phyloP scores from a whole-genome alignment of 53 echinoderm and acorn worm species.

The Paracentrotus lividus region DNA sequence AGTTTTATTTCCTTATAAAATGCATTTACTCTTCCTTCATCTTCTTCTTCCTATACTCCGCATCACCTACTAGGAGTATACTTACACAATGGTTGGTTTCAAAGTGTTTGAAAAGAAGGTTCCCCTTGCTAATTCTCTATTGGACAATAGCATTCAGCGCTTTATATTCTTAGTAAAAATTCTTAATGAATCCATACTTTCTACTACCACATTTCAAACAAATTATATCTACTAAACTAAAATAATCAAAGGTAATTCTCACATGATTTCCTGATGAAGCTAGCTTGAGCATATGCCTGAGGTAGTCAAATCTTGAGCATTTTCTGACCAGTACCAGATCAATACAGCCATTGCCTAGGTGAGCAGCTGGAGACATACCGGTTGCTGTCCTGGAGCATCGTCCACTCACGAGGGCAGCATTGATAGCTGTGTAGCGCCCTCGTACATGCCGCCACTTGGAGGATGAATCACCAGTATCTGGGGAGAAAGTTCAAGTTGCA shows the following conservation, averaged over 20 bases:
- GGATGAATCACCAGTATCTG: slow-evolving; percentile 56
- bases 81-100: too few species aligned
- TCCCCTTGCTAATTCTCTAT: neutral
- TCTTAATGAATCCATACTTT: too few species aligned
- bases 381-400: slow-evolving; percentile 82
- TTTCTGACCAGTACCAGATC: slow-evolving; percentile 92
- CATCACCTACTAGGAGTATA: too few species aligned
- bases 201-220: too few species aligned
- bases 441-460: slow-evolving; percentile 78
- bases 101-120: neutral
- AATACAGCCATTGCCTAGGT: slow-evolving; percentile 95
- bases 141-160: too few species aligned
- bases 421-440: slow-evolving; percentile 87
- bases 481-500: too few species aligned
- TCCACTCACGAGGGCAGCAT: slow-evolving; percentile 89
- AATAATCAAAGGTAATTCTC: slow-evolving; percentile 47
- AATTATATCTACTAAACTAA: too few species aligned
- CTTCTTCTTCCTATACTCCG: too few species aligned
- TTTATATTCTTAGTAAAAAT: too few species aligned
- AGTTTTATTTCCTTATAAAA: neutral
- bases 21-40: too few species aligned
- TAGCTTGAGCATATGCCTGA: slow-evolving; percentile 86
- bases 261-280: slow-evolving; percentile 89
- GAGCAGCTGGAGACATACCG: slow-evolving; percentile 90
- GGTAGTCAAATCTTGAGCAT: slow-evolving; percentile 90